Base-by-base conservation (phyloP, 2,797 vertebrate species). In the Novumbra hubbsi region DNA sequence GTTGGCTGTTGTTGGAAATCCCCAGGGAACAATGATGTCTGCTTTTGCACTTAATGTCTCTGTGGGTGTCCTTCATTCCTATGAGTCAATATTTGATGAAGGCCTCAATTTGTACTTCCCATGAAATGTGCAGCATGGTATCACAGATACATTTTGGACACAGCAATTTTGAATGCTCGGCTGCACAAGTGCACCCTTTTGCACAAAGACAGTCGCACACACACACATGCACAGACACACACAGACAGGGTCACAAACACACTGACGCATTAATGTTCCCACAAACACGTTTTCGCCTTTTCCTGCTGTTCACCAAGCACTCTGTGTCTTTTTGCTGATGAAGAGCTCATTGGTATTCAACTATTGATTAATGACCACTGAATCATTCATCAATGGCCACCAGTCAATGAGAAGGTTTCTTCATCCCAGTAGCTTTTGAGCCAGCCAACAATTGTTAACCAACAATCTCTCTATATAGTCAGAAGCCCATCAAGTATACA, bases 281-380 rank as follows among this genome's bases (percentile, higher is more conserved):
- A 50, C 16, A 4, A 19, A 68, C n/a, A 41, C 69, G 28, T 34
- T 57, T 6, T 55, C 28, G 16, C 21, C 48, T 24, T 73, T 27
- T 57, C 30, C 8, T n/a, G 55, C 14, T 67, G 70, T 34, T n/a
- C 14, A 63, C 38, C 63, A 65, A 69, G 71, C 55, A 73, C 38
- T 62, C 16, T 15, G 14, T 7, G 52, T 28, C 27, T 27, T 63
- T 68, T 15, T 69, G 75, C 55, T 64, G 71, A 77, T 77, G 38
- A 24, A 45, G 24, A 45, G 57, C 12, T 73, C 67, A 64, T 63
- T 70, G 63, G 28, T 24, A 32, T 67, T 65, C 24, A 73, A 30
- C 65, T 64, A 77, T 73, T 69, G 67, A 69, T 77, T 24, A 34
- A 9, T 48, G 57, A 69, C 64, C 66, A 70, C 21, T 21, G n/a